Conservation (phyloP, 2,113 vertebrate genomes). For the Tragelaphus buxtoni region DNA sequence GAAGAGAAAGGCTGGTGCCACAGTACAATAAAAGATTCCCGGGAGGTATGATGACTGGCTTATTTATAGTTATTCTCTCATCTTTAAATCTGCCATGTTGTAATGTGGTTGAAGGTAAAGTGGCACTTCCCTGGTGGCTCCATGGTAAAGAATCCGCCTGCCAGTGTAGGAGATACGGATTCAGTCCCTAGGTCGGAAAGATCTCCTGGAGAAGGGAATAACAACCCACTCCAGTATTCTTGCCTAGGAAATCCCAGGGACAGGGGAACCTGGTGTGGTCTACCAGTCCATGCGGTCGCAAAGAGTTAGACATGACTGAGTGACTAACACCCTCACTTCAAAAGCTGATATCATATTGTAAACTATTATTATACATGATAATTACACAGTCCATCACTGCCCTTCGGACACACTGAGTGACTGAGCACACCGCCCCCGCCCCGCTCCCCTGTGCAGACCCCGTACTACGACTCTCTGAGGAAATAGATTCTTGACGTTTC, state of each 20-base stretch:
- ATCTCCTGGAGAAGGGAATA: neutral
- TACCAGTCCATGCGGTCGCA: neutral
- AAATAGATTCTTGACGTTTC: slow-evolving; percentile 68
- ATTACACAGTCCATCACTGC: neutral
- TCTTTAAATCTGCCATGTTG: neutral
- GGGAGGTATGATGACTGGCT: neutral
- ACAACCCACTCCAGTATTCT: neutral
- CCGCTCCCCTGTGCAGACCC: neutral
- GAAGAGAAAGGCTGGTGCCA: neutral
- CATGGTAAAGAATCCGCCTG: neutral
- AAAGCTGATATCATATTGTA: neutral
- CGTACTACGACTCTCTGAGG: slow-evolving; percentile 43
- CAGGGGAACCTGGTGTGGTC: neutral
- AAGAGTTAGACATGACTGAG: neutral
- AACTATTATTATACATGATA: neutral
- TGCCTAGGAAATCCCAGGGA: neutral
- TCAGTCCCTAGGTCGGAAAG: neutral
- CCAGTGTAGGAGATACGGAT: neutral
- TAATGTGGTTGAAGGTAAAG: neutral
- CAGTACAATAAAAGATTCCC: neutral
- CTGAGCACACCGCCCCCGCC: accelerated
- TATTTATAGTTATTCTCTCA: neutral
- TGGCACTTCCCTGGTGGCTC: neutral
- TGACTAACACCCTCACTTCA: neutral
- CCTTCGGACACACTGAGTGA: neutral